A percentile compares a stretch with the other conserved stretches of the same genome.
phyloP scores from a whole-genome alignment of 1,140 invertebrate species.

The Hesperophylax magnus region DNA sequence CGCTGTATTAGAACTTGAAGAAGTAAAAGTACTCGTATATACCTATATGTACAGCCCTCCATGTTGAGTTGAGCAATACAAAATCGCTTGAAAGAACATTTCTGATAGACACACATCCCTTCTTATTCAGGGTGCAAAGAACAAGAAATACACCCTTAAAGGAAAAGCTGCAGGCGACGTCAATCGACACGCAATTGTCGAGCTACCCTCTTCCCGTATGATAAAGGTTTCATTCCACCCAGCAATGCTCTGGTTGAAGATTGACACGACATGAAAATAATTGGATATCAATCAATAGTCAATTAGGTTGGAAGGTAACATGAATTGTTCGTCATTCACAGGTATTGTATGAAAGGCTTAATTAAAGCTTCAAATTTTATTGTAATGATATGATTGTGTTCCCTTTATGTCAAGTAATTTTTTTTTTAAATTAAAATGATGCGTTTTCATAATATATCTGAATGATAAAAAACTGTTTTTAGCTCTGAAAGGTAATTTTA shows the following conservation, averaged over 20 bases:
- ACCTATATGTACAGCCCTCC: background rate
- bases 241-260: background rate
- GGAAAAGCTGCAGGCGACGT: constrained; percentile 54
- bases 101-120: constrained; percentile 17
- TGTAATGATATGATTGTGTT: no score
- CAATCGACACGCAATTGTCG: constrained; percentile 55
- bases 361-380: no score
- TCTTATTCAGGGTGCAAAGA: constrained; percentile 39
- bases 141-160: constrained; percentile 41
- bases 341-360: no score
- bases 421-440: no score
- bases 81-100: constrained; percentile 11
- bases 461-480: no score
- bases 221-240: background rate
- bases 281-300: no score
- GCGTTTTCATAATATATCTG: no score
- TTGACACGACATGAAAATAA: no score
- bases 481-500: no score
- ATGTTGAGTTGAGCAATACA: constrained; percentile 1
- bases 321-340: no score
- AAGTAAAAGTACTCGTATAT: background rate
- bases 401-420: no score
- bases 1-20: background rate
- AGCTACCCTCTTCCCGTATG: constrained; percentile 9
- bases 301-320: no score